These are phyloP conservation scores for Micrastur ruficollis DNA, from an alignment of 2,797 vertebrate genomes.

Conservation along the genomic window DNA sequence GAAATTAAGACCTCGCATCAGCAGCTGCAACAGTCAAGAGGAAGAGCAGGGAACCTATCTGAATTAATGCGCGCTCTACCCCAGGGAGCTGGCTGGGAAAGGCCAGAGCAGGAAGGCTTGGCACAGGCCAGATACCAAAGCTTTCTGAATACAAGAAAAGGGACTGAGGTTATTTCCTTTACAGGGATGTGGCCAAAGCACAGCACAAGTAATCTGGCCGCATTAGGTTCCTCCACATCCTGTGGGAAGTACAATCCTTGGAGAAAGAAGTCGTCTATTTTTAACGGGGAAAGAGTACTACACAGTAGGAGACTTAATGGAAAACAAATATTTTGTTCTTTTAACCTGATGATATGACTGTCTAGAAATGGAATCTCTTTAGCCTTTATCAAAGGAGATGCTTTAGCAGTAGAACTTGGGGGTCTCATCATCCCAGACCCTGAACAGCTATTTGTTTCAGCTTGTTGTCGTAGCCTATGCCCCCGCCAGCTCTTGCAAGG, in stretches of 20 bases:
- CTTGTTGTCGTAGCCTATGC: background rate
- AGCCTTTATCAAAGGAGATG: background rate
- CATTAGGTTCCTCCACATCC: background rate
- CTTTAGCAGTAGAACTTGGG: background rate
- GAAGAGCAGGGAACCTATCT: background rate
- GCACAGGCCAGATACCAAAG: background rate
- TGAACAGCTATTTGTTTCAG: background rate
- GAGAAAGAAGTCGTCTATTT: background rate
- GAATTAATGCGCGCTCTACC: background rate
- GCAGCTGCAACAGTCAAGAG: background rate
- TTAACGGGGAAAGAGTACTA: background rate
- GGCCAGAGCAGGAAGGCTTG: background rate
- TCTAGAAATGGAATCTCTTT: background rate
- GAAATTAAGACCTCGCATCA: background rate
- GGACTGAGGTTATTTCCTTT: background rate
- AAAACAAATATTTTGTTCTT: background rate
- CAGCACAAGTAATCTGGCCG: background rate
- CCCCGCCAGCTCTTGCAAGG: background rate
- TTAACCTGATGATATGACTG: background rate
- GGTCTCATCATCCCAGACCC: background rate
- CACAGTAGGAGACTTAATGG: background rate
- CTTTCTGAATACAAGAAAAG: background rate
- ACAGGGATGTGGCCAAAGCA: background rate
- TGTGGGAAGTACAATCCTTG: background rate
- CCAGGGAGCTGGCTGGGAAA: background rate